A percentile compares a stretch with the other conserved stretches of the same genome.
phyloP scores from a whole-genome alignment of 30 jellyfish, hydroid and myxozoan genomes.

The Morbakka virulenta region DNA sequence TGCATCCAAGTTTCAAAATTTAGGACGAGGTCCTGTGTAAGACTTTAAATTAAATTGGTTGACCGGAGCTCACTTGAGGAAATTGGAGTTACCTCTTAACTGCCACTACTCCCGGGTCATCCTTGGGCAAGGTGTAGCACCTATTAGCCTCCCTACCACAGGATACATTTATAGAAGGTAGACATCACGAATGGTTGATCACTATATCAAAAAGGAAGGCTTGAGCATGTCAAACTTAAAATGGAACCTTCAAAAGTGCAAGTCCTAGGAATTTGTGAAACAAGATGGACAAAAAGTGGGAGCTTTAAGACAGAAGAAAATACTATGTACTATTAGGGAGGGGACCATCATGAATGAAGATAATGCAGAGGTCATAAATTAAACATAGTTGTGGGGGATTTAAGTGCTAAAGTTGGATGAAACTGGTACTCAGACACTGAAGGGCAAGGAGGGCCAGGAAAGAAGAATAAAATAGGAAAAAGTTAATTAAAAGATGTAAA shows the following conservation, averaged over 20 bases:
- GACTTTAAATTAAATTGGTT: too few species aligned
- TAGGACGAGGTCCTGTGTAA: too few species aligned
- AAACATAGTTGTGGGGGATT: not conserved
- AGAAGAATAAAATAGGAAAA: not conserved
- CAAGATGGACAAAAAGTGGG: not conserved
- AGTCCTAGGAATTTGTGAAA: not conserved
- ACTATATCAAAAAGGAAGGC: too few species aligned
- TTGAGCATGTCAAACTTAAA: not conserved
- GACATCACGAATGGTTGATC: too few species aligned
- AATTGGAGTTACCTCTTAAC: too few species aligned
- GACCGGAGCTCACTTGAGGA: too few species aligned
- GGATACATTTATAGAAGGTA: too few species aligned
- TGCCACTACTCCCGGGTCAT: too few species aligned
- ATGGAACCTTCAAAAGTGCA: not conserved
- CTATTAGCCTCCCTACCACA: too few species aligned
- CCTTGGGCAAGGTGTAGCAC: too few species aligned
- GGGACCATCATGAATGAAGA: conserved; percentile 21
- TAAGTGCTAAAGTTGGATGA: not conserved
- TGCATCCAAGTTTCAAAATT: too few species aligned
- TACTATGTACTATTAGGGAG: conserved; percentile 17
- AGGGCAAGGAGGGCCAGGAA: conserved; percentile 16
- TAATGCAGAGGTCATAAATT: conserved; percentile 26
- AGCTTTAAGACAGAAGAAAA: not conserved
- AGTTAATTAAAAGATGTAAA: not conserved
- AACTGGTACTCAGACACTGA: conserved; percentile 7